Conservation (phyloP, 2,113 vertebrate species). For the Cyphomyrus plagiostoma region DNA sequence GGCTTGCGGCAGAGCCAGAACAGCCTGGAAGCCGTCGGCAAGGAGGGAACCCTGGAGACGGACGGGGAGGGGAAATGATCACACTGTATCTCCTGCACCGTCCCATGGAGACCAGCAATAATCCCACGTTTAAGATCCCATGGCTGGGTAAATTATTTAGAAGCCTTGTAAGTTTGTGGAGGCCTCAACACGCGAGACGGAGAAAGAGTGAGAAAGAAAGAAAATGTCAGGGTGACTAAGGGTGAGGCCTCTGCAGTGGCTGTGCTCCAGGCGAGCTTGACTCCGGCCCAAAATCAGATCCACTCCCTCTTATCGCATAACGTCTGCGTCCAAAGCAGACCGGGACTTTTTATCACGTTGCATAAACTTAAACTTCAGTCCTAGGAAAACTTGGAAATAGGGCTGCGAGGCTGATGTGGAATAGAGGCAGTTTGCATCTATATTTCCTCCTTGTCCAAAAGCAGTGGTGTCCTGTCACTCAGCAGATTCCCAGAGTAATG, state of each 20-base stretch:
- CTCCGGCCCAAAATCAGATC: not conserved
- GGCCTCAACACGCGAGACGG: not conserved
- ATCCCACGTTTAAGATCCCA: conserved; percentile 12
- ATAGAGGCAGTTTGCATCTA: not conserved
- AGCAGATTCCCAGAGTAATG: not conserved
- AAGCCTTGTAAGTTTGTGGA: not conserved
- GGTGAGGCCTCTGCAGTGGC: not conserved
- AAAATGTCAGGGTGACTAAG: not conserved
- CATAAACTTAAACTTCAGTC: not conserved
- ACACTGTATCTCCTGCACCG: not conserved
- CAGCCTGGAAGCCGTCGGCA: conserved; percentile 15
- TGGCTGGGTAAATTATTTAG: conserved; percentile 14
- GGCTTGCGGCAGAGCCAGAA: not conserved
- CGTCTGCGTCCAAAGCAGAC: not conserved
- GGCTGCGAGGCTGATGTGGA: not conserved
- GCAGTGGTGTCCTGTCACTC: not conserved
- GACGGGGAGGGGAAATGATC: not conserved
- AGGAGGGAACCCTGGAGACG: conserved; percentile 8
- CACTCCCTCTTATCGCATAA: not conserved
- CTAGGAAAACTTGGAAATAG: not conserved
- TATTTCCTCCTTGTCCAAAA: not conserved
- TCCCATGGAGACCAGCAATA: conserved; percentile 1
- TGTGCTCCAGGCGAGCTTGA: not conserved
- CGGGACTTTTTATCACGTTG: not conserved
- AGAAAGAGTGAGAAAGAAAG: conserved; percentile 4